Conservation (phyloP, 2,797 vertebrate genomes). For the Coluber constrictor region DNA sequence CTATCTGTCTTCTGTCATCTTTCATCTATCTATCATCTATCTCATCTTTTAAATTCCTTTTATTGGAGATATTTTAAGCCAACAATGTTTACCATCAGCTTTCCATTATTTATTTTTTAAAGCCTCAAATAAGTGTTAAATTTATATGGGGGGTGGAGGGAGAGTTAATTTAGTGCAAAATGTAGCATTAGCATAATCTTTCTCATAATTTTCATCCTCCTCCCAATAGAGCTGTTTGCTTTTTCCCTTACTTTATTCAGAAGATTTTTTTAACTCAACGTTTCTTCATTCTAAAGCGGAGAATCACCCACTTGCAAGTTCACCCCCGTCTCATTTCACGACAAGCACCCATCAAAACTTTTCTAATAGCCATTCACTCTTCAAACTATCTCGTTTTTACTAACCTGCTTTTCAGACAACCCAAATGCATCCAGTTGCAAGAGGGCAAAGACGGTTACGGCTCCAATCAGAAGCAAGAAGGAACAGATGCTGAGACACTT, state of each 20-base stretch:
- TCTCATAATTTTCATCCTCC: neutral
- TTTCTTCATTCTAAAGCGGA: neutral
- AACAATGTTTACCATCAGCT: neutral
- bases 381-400: constrained; percentile 35
- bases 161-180: neutral
- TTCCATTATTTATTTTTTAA: neutral
- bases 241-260: neutral
- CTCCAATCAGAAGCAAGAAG: constrained; percentile 58
- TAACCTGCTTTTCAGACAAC: constrained; percentile 10
- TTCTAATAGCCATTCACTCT: neutral
- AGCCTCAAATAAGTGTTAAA: neutral
- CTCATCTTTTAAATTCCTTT: neutral
- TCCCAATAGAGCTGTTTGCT: neutral
- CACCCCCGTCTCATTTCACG: neutral
- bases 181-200: neutral
- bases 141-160: neutral
- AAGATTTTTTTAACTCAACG: too few species aligned
- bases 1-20: too few species aligned
- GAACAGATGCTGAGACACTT: constrained; percentile 58
- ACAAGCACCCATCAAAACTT: neutral
- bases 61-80: neutral
- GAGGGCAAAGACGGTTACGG: constrained; percentile 58
- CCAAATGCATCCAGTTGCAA: constrained; percentile 61
- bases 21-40: too few species aligned
- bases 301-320: neutral